These are phyloP conservation scores for Microcebus lehilahytsara DNA, from an alignment of 2,113 vertebrate genomes.

Conservation along the genomic window DNA sequence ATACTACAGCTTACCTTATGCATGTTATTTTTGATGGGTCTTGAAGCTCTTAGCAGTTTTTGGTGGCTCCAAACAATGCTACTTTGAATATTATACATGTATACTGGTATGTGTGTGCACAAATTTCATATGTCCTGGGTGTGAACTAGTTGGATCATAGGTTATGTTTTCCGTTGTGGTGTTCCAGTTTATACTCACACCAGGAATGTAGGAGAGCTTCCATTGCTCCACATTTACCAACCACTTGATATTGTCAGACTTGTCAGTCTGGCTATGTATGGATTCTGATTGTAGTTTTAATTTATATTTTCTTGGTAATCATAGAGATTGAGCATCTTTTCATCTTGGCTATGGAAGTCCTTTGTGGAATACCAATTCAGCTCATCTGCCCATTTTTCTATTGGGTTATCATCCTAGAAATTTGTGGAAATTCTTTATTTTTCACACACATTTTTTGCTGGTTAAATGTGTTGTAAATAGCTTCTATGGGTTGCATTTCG, in stretches of 20 bases:
- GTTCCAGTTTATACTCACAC: not conserved
- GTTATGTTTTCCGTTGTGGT: not conserved
- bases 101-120: not conserved
- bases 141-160: not conserved
- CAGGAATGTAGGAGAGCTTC: not conserved
- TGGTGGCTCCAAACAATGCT: not conserved
- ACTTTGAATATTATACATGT: not conserved
- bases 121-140: not conserved
- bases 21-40: not conserved
- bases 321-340: not conserved
- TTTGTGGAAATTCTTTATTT: slow-evolving; percentile 14
- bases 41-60: not conserved
- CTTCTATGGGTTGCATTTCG: not conserved
- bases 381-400: not conserved
- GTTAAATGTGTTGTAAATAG: not conserved
- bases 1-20: not conserved
- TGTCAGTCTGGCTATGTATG: not conserved
- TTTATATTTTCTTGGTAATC: not conserved
- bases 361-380: not conserved
- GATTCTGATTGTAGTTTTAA: not conserved
- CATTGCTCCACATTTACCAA: not conserved
- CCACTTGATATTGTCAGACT: not conserved
- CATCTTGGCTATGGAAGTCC: not conserved
- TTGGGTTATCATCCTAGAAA: not conserved
- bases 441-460: not conserved